Evolutionary conservation across 35 echinoderm and acorn worm species (phyloP), one percentile per base, ranked within the genome.

Genomic region (Lytechinus variegatus): DNA sequence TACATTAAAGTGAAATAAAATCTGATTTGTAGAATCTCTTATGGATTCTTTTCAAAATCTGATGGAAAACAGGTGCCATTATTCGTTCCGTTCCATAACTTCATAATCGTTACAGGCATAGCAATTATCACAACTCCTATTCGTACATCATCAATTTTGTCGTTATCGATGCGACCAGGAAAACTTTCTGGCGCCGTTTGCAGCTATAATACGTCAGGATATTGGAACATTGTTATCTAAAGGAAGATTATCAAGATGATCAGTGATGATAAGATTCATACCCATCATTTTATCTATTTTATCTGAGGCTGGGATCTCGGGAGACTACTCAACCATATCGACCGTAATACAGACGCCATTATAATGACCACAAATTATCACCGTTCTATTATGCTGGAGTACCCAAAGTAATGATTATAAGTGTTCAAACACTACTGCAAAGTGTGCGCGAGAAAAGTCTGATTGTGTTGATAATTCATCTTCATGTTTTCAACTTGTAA

Each of bases 191-290:
- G 66, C 66, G 66, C 66, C 66, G 6, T 24, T n/a, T 79, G 7
- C n/a, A 79, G 66, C 66, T 24, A 79, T 79, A 24, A 79, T 79
- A 79, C 66, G 66, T 79, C 66, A 79, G 66, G 66, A 79, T 79
- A 79, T 5, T 79, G 19, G 66, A 79, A 79, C n/a, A 79, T 79
- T 79, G 19, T 79, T 79, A 79, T 79, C 66, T 79, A 79, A 16
- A 79, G 4, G 66, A 79, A n/a, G 66, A 79, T 79, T 16, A 24
- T 79, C 16, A 24, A 79, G 66, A 79, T 79, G 6, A 79, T 79
- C 66, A 79, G 21, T 24, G 21, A 7, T 79, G 66, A 79, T 79
- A 79, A 7, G 19, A 79, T 79, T 79, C 66, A 79, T 79, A 19
- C 66, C 14, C 19, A 24, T 24, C 14, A 8, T 71, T 58, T 79